Percentiles rank a stretch among this genome's conserved stretches.
Evolutionary conservation across 2,113 vertebrate genomes (phyloP).

Genomic region (Fulica atra): DNA sequence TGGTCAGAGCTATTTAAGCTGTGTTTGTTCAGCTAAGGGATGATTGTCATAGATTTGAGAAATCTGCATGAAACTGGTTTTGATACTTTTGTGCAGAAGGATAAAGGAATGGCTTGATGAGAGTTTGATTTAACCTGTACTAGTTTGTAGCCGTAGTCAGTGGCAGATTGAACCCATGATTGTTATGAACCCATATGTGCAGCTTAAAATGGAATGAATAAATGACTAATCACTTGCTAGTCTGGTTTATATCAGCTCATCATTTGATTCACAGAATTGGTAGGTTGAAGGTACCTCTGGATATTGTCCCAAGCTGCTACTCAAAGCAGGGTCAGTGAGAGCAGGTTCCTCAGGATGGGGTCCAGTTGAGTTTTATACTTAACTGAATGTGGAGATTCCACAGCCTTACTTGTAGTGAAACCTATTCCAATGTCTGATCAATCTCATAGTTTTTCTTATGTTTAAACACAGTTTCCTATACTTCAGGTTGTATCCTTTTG

Average conservation of each 20-base stretch:
- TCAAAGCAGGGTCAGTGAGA: not conserved
- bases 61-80: not conserved
- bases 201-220: not conserved
- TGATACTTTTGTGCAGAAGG: not conserved
- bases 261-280: not conserved
- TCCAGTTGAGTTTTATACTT: not conserved
- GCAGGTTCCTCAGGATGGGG: rapidly evolving
- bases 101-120: not conserved
- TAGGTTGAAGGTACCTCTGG: not conserved
- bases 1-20: not conserved
- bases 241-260: not conserved
- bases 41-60: not conserved
- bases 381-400: not conserved
- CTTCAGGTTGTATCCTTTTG: not conserved
- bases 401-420: rapidly evolving
- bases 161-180: not conserved
- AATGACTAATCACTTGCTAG: not conserved
- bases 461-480: not conserved
- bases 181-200: not conserved
- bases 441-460: not conserved
- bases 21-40: not conserved
- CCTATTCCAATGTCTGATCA: not conserved
- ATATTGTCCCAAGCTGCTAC: not conserved
- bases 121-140: not conserved
- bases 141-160: not conserved